Evolutionary conservation across 2,113 vertebrate genomes (phyloP).

Genomic region (Pedionomus torquatus): DNA sequence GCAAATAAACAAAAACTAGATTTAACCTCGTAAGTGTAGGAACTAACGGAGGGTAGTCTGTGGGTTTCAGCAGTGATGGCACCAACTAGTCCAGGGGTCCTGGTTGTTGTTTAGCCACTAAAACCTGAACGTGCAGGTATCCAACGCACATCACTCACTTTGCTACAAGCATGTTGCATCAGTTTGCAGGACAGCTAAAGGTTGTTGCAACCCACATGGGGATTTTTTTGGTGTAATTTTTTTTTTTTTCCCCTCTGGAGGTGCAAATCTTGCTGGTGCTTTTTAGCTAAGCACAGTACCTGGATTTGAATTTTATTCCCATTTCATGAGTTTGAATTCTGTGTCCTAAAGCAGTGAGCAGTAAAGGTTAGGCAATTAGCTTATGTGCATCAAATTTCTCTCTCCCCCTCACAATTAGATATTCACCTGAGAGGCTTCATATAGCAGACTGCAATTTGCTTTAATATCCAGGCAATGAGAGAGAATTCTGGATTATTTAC

Average conservation of each 20-base stretch:
- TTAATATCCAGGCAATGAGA: neutral
- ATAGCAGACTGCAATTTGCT: neutral
- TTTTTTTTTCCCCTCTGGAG: neutral
- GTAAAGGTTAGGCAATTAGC: neutral
- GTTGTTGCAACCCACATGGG: neutral
- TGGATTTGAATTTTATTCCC: neutral
- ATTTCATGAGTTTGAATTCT: neutral
- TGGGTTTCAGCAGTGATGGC: neutral
- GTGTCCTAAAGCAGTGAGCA: neutral
- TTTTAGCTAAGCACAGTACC: neutral
- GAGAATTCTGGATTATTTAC: neutral
- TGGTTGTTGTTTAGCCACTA: neutral
- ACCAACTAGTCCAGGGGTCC: neutral
- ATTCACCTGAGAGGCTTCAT: neutral
- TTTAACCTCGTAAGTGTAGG: neutral
- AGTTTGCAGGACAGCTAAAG: neutral
- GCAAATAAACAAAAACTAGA: neutral
- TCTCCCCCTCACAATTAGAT: neutral
- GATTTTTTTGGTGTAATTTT: neutral
- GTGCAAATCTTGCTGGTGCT: neutral
- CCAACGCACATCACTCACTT: accelerated
- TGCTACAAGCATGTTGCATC: neutral
- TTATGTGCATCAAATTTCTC: neutral
- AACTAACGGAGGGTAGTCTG: neutral
- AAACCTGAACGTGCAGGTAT: neutral